Base-by-base conservation (phyloP, 2,797 vertebrate species). In the Cygnus olor region DNA sequence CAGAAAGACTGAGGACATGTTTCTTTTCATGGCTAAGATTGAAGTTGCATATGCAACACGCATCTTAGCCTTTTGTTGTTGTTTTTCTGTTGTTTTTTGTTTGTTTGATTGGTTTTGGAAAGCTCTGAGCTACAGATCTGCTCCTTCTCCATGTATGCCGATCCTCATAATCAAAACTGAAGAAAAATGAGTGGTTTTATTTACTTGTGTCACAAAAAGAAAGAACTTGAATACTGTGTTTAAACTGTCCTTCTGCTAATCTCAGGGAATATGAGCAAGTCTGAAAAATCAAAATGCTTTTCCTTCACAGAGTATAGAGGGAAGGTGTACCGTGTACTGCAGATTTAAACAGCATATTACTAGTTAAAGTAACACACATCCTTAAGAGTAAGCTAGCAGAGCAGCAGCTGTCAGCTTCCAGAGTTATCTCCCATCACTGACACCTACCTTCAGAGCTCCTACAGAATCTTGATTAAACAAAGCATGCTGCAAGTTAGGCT, bases 401-500 rank as follows among this genome's bases (percentile, higher is more conserved):
- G 81, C 38, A 47, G 40, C 94, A 93, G 60, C 78, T 84, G 78
- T 69, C 45, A 88, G 58, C 42, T 86, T 63, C 66, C 79, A 49
- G 13, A 49, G 56, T 2, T 18, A 84, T 44, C 68, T 89, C 81
- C 34, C 44, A 78, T 30, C 53, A 58, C 2, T 38, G 10, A 71
- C 5, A 86, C 6, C 30, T 56, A 85, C 49, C 77, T 80, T 60
- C 89, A 93, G 56, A 56, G 38, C 11, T 56, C 40, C 53, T 84
- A 61, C 7, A 68, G 44, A 88, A 71, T 57, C 42, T 42, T 57
- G 38, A 71, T 57, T 64, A 88, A 61, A 60, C 53, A 87, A 84
- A 93, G 82, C 72, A 78, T 78, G 79, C 68, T 80, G 88, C 86
- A 87, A n/a, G 76, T 96, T 53, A 95, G 68, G 64, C 80, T 51